phyloP scores from a whole-genome alignment of 2,888 invertebrate genomes.

The Leptopilina syphax region DNA sequence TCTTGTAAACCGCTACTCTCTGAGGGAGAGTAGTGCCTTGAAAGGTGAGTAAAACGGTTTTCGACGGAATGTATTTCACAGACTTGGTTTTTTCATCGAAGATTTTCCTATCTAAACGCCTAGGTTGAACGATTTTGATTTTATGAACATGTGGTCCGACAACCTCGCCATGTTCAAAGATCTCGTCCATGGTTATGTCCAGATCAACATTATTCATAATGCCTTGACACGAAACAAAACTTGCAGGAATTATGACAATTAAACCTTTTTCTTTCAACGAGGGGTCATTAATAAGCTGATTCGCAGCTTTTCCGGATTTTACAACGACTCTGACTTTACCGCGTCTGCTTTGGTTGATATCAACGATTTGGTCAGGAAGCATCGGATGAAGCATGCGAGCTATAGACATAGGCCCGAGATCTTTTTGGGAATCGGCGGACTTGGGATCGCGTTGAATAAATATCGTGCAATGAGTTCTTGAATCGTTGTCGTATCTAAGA shows the following conservation, averaged over 20 bases:
- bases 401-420: not conserved
- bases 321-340: no score
- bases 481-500: no score
- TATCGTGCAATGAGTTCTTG: not conserved
- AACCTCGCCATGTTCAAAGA: no score
- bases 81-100: not conserved
- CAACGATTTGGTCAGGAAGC: no score
- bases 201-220: not conserved
- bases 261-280: not conserved
- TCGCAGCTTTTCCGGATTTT: not conserved
- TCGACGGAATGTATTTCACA: not conserved
- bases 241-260: not conserved
- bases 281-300: not conserved
- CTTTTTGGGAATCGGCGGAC: not conserved
- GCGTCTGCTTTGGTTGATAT: no score
- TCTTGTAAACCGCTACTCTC: not conserved
- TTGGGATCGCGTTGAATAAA: not conserved
- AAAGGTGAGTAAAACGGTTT: not conserved
- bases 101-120: no score
- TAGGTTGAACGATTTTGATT: no score
- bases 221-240: not conserved
- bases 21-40: not conserved
- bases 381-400: no score
- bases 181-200: not conserved
- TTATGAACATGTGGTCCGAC: no score